A percentile compares a stretch with the other conserved stretches of the same genome.
Evolutionary conservation across 2,888 invertebrate genomes (phyloP).

Genomic region (Osmoderma eremita): DNA sequence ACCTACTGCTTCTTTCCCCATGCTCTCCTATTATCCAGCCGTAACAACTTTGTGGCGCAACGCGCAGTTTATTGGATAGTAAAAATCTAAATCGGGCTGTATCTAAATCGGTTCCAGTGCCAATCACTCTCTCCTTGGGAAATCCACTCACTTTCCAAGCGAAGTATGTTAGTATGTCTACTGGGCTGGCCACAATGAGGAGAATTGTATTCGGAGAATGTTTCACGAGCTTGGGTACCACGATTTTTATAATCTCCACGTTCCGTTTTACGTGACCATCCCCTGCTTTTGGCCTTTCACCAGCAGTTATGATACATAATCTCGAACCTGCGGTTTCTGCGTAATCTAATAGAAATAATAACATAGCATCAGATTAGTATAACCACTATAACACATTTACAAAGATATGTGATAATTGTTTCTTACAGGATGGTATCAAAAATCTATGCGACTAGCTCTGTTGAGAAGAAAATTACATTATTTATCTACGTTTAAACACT

Average conservation of each 20-base stretch:
- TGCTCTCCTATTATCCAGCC: conserved; percentile 96
- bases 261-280: conserved; percentile 91
- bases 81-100: conserved; percentile 91
- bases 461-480: too few species aligned
- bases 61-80: conserved; percentile 81
- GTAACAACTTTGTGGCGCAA: conserved; percentile 88
- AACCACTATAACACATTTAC: too few species aligned
- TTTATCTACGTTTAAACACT: too few species aligned
- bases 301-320: conserved; percentile 90
- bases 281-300: conserved; percentile 89
- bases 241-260: conserved; percentile 86
- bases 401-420: too few species aligned
- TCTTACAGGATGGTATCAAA: too few species aligned
- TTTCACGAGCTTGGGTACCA: conserved; percentile 83
- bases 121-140: conserved; percentile 86
- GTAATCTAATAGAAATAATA: conserved; percentile 74
- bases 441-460: too few species aligned
- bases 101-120: conserved; percentile 93
- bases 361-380: too few species aligned
- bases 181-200: conserved; percentile 90
- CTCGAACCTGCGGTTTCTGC: conserved; percentile 80
- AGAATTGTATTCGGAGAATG: conserved; percentile 88
- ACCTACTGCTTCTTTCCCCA: conserved; percentile 72
- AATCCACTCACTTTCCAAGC: conserved; percentile 95
- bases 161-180: conserved; percentile 91